These are phyloP conservation scores for Ecdyonurus torrentis DNA, from an alignment of 2,888 invertebrate genomes.

Conservation along the genomic window DNA sequence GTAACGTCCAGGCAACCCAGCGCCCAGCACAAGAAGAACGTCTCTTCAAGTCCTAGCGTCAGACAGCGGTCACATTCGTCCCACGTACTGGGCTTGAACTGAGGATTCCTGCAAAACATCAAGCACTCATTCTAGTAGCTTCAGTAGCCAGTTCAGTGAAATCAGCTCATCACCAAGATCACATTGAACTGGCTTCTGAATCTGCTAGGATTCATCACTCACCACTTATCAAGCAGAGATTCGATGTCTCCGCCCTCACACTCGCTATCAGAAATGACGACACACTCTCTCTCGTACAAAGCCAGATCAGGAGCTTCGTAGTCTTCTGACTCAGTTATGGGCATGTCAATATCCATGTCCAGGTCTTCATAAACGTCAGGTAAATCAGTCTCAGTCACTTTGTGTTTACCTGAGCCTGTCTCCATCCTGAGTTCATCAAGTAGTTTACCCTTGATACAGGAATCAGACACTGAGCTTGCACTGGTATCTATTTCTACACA, in stretches of 20 bases:
- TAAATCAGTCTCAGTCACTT: not conserved
- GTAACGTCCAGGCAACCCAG: constrained; percentile 47
- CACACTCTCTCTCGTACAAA: constrained; percentile 25
- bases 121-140: no score
- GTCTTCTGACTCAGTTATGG: not conserved
- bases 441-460: no score
- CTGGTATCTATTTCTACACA: no score
- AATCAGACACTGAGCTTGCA: no score
- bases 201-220: no score
- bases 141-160: no score
- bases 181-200: no score
- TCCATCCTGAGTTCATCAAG: no score
- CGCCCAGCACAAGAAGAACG: constrained; percentile 52
- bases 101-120: not conserved
- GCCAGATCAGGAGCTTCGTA: not conserved
- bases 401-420: no score
- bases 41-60: constrained; percentile 55
- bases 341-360: not conserved
- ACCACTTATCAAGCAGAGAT: not conserved
- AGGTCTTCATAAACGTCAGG: no score
- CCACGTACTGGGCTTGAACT: not conserved
- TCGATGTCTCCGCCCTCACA: constrained; percentile 38
- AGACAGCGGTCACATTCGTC: constrained; percentile 20
- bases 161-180: no score
- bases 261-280: constrained; percentile 47